Conservation (phyloP, 2,113 vertebrate species). For the Tricholaema leucomelas region DNA sequence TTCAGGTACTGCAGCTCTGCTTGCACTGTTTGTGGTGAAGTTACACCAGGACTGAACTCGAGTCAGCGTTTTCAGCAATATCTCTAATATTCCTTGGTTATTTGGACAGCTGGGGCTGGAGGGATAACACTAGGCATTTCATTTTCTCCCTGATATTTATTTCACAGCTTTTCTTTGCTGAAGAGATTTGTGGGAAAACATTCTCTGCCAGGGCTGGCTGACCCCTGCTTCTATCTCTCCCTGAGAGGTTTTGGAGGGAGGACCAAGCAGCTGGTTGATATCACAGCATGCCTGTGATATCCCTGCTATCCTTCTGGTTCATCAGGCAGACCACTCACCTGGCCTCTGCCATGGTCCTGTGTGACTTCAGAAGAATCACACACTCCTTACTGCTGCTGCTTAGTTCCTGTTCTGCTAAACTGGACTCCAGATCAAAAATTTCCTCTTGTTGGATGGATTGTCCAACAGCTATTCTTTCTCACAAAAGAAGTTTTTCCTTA, state of each 20-base stretch:
- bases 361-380: background rate
- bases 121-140: background rate
- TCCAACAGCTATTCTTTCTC: background rate
- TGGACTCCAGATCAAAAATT: background rate
- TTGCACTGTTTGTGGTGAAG: background rate
- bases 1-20: background rate
- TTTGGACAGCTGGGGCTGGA: background rate
- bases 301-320: background rate
- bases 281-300: rapidly evolving
- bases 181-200: background rate
- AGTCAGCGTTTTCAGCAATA: background rate
- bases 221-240: rapidly evolving
- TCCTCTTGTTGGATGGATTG: background rate
- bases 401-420: background rate
- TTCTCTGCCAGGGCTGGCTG: background rate
- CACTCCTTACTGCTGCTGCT: background rate
- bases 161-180: background rate
- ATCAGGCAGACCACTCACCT: background rate
- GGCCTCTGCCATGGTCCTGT: background rate
- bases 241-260: background rate
- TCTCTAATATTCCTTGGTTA: background rate
- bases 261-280: background rate
- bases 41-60: background rate
- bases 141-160: background rate
- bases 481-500: background rate